Base-by-base conservation (phyloP, 2,888 invertebrate genomes). In the Muschampia staudingeri region DNA sequence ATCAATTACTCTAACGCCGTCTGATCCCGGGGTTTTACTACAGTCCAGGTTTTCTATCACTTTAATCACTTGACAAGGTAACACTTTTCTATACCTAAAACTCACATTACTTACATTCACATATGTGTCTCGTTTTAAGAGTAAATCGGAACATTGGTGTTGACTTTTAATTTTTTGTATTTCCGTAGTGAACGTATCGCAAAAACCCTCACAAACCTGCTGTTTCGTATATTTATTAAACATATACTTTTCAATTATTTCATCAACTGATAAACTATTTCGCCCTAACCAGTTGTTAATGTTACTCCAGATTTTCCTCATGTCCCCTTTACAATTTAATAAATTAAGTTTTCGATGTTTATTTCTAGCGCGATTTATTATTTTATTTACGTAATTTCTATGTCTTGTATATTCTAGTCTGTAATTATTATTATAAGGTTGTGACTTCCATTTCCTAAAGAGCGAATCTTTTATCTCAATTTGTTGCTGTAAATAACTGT, bases 11-110 rank as follows among this genome's bases (percentile, higher is more conserved):
- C 80, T 76, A 25, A 83, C 76, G 37, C 79, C 52, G 69, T 85
- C 83, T 12, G 80, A 78, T 44, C 83, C 84, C 56, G 84, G 65
- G 48, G 78, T 34, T 34, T 85, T 85, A 11, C 65, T 72, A 34
- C 72, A 76, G 65, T 79, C 80, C 42, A 80, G 42, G 14, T 56
- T 80, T 6, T 77, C 78, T 56, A 83, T 83, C 5, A 61, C 34
- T 34, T 71, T 81, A 1, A 71, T 7, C 4, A 56, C 56, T 12
- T 56, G 30, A 7, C 4, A 19, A 44, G 73, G 73, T 37, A 14
- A 56, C 7, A 73, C 73, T 56, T 56, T 73, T 1, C 9, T 52
- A 44, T 34, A 56, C 11, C 73, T 73, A n/a, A 44, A 73, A 73
- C 52, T 73, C 9, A 73, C 73, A 37, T 16, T 56, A 44, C 52